These are phyloP conservation scores for Deroptyus accipitrinus DNA, from an alignment of 2,113 vertebrate species.

Conservation along the genomic window DNA sequence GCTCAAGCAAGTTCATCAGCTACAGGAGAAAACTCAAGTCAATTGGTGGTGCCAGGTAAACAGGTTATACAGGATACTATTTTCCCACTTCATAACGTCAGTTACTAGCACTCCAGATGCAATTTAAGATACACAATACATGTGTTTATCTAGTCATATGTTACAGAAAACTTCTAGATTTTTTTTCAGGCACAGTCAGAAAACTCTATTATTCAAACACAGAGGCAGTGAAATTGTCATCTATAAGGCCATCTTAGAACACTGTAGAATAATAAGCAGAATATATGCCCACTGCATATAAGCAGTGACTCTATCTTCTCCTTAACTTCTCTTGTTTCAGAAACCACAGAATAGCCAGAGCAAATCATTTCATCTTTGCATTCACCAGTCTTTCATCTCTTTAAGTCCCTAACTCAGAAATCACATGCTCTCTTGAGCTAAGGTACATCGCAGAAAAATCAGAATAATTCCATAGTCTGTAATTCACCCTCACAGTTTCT, in stretches of 20 bases:
- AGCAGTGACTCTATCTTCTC: background rate
- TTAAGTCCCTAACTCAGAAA: background rate
- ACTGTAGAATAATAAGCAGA: background rate
- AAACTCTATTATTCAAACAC: background rate
- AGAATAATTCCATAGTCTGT: background rate
- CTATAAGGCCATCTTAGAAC: background rate
- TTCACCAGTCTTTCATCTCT: background rate
- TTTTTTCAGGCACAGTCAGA: background rate
- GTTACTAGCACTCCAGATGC: background rate
- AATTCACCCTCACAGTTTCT: background rate
- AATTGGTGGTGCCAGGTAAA: background rate
- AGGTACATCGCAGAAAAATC: background rate
- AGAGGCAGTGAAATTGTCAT: background rate
- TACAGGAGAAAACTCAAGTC: background rate
- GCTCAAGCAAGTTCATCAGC: background rate
- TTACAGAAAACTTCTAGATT: background rate
- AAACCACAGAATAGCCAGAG: background rate
- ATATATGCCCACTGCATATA: rapidly evolving
- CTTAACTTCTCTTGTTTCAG: background rate
- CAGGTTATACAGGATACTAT: background rate
- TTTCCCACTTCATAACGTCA: background rate
- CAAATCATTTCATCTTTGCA: background rate
- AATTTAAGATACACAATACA: rapidly evolving
- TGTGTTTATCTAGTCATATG: background rate
- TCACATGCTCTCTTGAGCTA: background rate